Base-by-base conservation (phyloP, 2,797 vertebrate species). In the Enoplosus armatus region DNA sequence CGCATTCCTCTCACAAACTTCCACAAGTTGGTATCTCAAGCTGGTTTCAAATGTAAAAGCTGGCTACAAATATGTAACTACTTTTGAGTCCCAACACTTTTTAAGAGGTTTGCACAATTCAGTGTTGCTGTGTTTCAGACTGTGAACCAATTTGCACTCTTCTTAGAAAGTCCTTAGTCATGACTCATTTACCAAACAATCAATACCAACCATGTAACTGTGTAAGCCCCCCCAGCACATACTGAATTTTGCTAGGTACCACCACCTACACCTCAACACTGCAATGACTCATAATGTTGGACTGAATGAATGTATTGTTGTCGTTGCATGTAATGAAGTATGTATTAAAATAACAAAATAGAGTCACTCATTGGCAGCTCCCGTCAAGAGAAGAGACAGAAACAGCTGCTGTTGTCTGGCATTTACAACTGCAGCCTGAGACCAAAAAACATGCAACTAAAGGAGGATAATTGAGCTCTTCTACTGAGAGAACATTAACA, bases 351-450 rank as follows among this genome's bases (percentile, higher is more conserved):
- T 60, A 62, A 80, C n/a, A n/a, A n/a, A n/a, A n/a, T n/a, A n/a
- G n/a, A n/a, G 82, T 67, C 59, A 66, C 67, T 76, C 47, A 15
- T 41, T 75, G 76, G 67, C 27, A 85, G 60, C 18, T 71, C 15
- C 22, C 72, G 68, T 77, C 64, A 67, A 69, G 61, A 77, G 50
- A 74, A 50, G 41, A 73, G 53, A 10, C 39, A 64, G 18, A 71
- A 83, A 81, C 85, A 86, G 64, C 80, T 89, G 85, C 61, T 73
- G 64, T 3, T 15, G 53, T 80, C 43, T 75, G 77, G 39, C 33
- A 74, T 84, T 83, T 72, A 71, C 63, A 75, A 56, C 31, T 12
- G 24, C 20, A 69, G 63, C 12, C 35, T 39, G 53, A 72, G 60
- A 45, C n/a, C n/a, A 68, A 22, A 35, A 72, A 9, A 47, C 35